Conservation (phyloP, 2,888 invertebrate genomes). For the Machimus rusticus region DNA sequence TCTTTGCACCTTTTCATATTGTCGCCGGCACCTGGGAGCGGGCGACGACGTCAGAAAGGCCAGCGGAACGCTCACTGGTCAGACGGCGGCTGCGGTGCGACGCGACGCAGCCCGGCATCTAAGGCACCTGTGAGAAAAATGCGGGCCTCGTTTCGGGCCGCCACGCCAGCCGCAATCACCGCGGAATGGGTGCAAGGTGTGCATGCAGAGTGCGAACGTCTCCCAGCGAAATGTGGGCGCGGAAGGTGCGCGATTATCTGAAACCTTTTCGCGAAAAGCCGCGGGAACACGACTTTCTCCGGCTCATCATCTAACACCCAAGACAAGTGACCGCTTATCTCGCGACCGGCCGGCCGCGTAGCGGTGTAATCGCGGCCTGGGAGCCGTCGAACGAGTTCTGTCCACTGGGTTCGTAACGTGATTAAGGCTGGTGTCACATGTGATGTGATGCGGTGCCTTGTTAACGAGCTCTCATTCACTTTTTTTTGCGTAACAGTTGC, state of each 20-base stretch:
- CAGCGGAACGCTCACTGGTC: not conserved
- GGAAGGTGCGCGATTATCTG: not conserved
- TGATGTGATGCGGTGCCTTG: not conserved
- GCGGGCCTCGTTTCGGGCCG: not conserved
- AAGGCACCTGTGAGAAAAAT: slow-evolving; percentile 33
- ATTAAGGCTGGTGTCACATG: slow-evolving; percentile 20
- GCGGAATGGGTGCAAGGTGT: not conserved
- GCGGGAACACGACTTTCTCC: not conserved
- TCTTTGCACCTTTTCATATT: slow-evolving; percentile 36
- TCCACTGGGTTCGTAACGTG: not conserved
- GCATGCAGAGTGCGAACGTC: not conserved
- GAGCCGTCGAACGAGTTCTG: not conserved
- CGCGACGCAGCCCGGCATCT: no score
- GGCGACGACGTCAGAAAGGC: slow-evolving; percentile 27
- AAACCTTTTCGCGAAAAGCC: not conserved
- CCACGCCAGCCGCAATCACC: not conserved
- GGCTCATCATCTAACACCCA: not conserved
- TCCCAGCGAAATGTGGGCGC: not conserved
- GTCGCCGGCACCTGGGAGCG: slow-evolving; percentile 19
- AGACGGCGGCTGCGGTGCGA: not conserved
- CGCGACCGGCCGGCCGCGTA: not conserved
- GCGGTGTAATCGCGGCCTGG: not conserved
- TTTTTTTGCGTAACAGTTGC: slow-evolving; percentile 29
- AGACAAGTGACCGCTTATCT: not conserved
- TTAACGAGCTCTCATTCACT: not conserved